Percentiles rank a stretch among this genome's conserved stretches.
Evolutionary conservation across 2,797 vertebrate species (phyloP).

Genomic region (Oryzias dopingdopingensis): DNA sequence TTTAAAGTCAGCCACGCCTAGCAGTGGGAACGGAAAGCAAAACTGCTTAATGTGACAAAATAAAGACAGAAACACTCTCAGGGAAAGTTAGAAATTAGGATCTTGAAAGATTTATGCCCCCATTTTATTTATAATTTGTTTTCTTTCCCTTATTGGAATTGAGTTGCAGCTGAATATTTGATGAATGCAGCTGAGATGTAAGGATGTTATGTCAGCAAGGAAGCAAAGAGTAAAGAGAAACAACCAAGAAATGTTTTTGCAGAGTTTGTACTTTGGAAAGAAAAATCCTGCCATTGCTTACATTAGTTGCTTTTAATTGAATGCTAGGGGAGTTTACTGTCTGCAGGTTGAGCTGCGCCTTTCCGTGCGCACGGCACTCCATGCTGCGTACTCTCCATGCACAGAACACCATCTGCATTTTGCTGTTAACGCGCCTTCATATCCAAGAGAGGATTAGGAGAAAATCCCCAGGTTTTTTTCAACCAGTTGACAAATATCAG

Average conservation of each 20-base stretch:
- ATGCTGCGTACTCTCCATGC: constrained; percentile 64
- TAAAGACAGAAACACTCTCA: constrained; percentile 71
- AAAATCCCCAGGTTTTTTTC: constrained; percentile 81
- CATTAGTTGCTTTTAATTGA: constrained; percentile 65
- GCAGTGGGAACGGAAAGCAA: constrained; percentile 71
- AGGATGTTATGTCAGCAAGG: constrained; percentile 75
- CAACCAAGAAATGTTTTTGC: constrained; percentile 67
- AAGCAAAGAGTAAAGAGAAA: constrained; percentile 64
- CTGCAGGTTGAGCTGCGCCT: constrained; percentile 67
- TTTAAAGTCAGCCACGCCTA: constrained; percentile 61
- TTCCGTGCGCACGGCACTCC: constrained; percentile 62
- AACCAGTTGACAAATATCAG: constrained; percentile 87
- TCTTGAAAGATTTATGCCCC: constrained; percentile 79
- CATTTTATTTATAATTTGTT: constrained; percentile 78
- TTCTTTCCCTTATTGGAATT: constrained; percentile 77
- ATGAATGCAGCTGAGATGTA: constrained; percentile 72
- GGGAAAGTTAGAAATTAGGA: constrained; percentile 74
- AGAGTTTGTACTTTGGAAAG: constrained; percentile 67
- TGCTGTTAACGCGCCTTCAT: constrained; percentile 81
- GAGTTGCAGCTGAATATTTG: constrained; percentile 78
- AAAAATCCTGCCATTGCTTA: constrained; percentile 56
- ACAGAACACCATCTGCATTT: constrained; percentile 83
- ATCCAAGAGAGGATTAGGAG: constrained; percentile 80
- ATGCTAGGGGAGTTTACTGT: constrained; percentile 48
- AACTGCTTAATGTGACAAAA: constrained; percentile 77